Conservation (phyloP, 1,140 invertebrate genomes). For the Onthophagus taurus region DNA sequence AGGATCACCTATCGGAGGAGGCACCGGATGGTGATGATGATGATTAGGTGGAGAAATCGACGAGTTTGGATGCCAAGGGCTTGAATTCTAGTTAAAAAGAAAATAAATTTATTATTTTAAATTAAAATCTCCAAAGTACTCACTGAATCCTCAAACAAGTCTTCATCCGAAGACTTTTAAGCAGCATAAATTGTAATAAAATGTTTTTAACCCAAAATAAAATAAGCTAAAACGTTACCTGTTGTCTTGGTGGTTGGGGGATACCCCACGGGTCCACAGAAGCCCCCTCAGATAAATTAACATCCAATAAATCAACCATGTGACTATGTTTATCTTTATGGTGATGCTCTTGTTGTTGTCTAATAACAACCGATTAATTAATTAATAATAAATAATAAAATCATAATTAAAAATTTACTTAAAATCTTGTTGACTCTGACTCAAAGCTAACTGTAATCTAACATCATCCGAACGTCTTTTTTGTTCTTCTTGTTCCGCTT, state of each 20-base stretch:
- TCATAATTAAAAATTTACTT: conserved; percentile 46
- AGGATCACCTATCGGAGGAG: conserved; percentile 14
- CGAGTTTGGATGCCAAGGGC: conserved; percentile 23
- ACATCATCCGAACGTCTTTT: conserved; percentile 88
- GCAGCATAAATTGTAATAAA: too few species aligned
- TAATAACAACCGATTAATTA: conserved; percentile 16
- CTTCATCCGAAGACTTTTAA: not conserved
- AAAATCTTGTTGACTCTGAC: conserved; percentile 86
- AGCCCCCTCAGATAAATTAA: conserved; percentile 55
- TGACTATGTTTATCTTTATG: conserved; percentile 49
- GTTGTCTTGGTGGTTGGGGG: conserved; percentile 37
- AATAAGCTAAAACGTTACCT: too few species aligned
- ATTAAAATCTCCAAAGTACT: not conserved
- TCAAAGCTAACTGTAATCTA: conserved; percentile 83
- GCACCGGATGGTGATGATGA: conserved; percentile 1
- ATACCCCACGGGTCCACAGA: conserved; percentile 64
- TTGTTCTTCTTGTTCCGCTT: conserved; percentile 94
- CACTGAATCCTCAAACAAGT: not conserved
- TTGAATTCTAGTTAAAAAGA: not conserved
- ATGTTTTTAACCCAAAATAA: too few species aligned
- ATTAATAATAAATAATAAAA: not conserved
- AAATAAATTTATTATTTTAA: not conserved
- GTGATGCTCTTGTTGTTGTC: conserved; percentile 26
- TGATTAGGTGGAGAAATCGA: conserved; percentile 21
- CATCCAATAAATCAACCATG: conserved; percentile 72